Base-by-base conservation (phyloP, 2,888 invertebrate species). In the Holacanthella duospinosa region DNA sequence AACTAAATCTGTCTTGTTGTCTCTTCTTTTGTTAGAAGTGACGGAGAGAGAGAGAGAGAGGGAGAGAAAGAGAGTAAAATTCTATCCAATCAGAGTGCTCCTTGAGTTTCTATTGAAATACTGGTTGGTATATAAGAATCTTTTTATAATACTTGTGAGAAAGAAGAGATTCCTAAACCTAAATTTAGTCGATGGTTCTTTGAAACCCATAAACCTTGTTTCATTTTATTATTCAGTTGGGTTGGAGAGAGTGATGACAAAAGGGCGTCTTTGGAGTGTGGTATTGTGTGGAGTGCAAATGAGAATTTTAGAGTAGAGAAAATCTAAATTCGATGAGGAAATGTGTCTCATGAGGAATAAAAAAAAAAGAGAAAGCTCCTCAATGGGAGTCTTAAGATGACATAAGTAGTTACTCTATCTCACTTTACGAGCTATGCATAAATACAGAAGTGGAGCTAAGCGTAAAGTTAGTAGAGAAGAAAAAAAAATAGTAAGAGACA, bases 381-480 rank as follows among this genome's bases (percentile, higher is more conserved):
- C 16, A n/a, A 48, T 9, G 48, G 48, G 48, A 9, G 48, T 21
- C 48, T 48, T 48, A 48, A 21, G 48, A 48, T 48, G 48, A 48
- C 48, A 48, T 48, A 48, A 48, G 48, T 48, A 48, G 48, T 48
- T 48, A 9, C 48, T 48, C 48, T 21, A 48, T 48, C 48, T n/a
- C 48, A 48, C 48, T 48, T 48, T 48, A 48, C 48, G 48, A 48
- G 48, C 48, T 21, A 9, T 48, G 48, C 36, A 36, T 36, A 36
- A 36, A 36, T 36, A 36, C 6, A 16, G 36, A 16, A 36, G 36
- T 36, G 36, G 36, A 36, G 36, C 36, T 16, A 36, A 36, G 16
- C 6, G 36, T 6, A 36, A 36, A 36, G 9, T 36, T 36, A 36
- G 6, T 36, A 36, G 16, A 16, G 36, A 16, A 36, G 19, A 9